Percentiles rank a stretch among this genome's conserved stretches.
These are phyloP conservation scores for Aldabrachelys gigantea DNA, from an alignment of 2,113 vertebrate species.

Conservation along the genomic window DNA sequence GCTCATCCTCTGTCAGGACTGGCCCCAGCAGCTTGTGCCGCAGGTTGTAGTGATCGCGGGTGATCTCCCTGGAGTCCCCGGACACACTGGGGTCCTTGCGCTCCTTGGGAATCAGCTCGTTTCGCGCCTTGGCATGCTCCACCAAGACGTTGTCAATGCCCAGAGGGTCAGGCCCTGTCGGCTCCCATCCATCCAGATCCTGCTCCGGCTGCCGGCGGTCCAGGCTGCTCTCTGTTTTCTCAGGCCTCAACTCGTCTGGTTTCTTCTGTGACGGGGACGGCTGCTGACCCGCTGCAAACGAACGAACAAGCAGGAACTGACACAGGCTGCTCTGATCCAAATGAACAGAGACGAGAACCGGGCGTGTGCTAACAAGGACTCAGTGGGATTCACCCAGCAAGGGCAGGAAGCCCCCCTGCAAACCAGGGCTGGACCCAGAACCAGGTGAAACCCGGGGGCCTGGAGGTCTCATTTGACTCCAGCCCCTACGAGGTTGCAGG, in stretches of 20 bases:
- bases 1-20: neutral
- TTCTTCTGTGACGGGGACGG: accelerated
- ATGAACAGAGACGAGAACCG: accelerated
- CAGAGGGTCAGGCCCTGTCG: accelerated
- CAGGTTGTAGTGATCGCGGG: accelerated
- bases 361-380: neutral
- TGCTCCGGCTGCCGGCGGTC: neutral
- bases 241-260: accelerated
- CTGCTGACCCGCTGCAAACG: neutral
- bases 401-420: too few species aligned
- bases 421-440: too few species aligned
- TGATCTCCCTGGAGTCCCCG: neutral
- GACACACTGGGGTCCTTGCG: neutral
- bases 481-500: too few species aligned
- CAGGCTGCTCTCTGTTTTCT: too few species aligned
- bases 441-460: too few species aligned
- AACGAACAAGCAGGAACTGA: neutral
- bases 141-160: constrained; percentile 36
- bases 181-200: neutral
- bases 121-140: constrained; percentile 18
- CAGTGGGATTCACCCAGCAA: too few species aligned
- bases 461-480: too few species aligned
- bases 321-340: too few species aligned
- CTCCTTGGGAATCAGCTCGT: neutral
- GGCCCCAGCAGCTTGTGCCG: accelerated